Evolutionary conservation across 2,113 vertebrate species (phyloP), one percentile per base, ranked within the genome.

Genomic region (Fulica atra): DNA sequence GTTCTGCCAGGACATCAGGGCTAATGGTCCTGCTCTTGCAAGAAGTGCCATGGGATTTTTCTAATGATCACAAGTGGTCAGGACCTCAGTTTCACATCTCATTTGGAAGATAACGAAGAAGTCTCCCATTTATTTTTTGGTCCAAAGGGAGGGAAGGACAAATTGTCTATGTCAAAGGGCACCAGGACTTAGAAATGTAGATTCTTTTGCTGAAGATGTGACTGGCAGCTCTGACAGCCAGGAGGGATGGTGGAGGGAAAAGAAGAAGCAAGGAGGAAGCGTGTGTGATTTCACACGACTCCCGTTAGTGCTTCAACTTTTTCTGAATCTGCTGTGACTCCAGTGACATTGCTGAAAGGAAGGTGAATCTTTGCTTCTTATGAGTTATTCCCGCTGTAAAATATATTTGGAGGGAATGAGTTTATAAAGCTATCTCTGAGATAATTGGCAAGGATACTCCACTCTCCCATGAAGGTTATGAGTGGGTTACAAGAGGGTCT

Each of bases 41-140:
- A 86, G 81, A 89, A 85, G 82, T 20, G 64, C 85, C 95, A 87
- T 71, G 94, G 95, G 97, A 97, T 92, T 96, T 93, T 92, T 90
- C 81, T 96, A 96, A 97, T 92, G 91, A 96, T 96, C 86, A 40
- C 83, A 76, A 88, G 88, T 92, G 95, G 94, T 94, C 96, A 97
- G 72, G 95, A 97, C 95, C 97, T 97, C 90, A 36, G 95, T 90
- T 96, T 97, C 92, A 95, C 93, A 93, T 96, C 96, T 97, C 97
- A 96, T 96, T 97, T 96, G 80, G 95, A 94, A 96, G 96, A 95
- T 96, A 97, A 97, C 97, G 91, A 97, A 96, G 92, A 96, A 84
- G 77, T 87, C 66, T 89, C 89, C 94, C 96, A 96, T 97, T 97
- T 96, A 93, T 91, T 96, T 46, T 95, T 90, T 65, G 73, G 87